Base-by-base conservation (phyloP, 2,797 vertebrate genomes). In the Threskiornis aethiopicus region DNA sequence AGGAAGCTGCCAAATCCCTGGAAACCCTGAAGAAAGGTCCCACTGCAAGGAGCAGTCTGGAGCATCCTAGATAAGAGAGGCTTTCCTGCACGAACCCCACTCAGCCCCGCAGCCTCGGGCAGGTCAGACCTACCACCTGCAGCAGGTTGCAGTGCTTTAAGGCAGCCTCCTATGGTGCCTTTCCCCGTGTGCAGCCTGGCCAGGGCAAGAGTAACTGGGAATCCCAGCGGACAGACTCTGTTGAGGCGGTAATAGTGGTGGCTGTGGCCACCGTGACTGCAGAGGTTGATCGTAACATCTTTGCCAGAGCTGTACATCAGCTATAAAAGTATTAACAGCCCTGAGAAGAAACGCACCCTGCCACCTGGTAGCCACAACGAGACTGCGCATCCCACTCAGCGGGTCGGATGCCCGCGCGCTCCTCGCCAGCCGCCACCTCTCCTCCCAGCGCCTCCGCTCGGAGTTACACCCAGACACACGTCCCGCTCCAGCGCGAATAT, bases 401-500 rank as follows among this genome's bases (percentile, higher is more conserved):
- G 6, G 83, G 64, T 37, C 6, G 18, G 90, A 54, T 58, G 46
- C 64, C 77, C 35, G 1, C 4, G 5, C 0, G 5, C 57, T 87
- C 72, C 77, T 80, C 26, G 15, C 76, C 95, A 93, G 84, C 86
- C 81, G 1, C 54, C 21, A 2, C 82, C 84, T 94, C 87, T 96
- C 78, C 87, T 93, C 87, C 77, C 79, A 80, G 91, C 59, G 6
- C 94, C 94, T 95, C 88, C 66, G 11, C 89, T 91, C 22, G 0
- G 62, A 91, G 93, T 92, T 87, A 89, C 90, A 95, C 93, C 90
- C 93, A 97, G 96, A 95, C 91, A 90, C 80, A 75, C 54, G 51
- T 93, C 96, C 95, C 80, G 73, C 94, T 96, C 82, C 89, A 91
- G 90, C 61, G 57, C 14, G 93, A 96, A 97, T 93, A 95, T 96